Base-by-base conservation (phyloP, 2,113 vertebrate species). In the Vulpes lagopus region DNA sequence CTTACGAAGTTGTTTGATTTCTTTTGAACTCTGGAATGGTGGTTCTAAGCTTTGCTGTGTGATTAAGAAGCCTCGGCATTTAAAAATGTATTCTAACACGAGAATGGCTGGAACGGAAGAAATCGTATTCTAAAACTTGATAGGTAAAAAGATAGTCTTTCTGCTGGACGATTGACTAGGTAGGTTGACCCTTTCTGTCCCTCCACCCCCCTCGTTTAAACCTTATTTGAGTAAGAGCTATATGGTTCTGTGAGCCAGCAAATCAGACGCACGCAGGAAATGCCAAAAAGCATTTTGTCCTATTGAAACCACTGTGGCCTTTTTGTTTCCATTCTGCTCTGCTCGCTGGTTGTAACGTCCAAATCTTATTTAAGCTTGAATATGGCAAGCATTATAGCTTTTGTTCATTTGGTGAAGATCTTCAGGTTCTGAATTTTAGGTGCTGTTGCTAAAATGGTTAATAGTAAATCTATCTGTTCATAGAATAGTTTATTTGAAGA, bases 321-420 rank as follows among this genome's bases (percentile, higher is more conserved):
- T 96, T 95, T 89, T 57, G 25, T 95, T 92, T 91, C 69, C 69
- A 23, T 91, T 80, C 38, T 84, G 49, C n/a, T 79, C 14, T 79
- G 80, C 32, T 95, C 60, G 15, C 16, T 57, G 81, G 16, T 57
- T 62, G 8, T 64, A 55, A 53, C 90, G 27, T n/a, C 51, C 35
- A 89, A 32, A 84, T 83, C 38, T 49, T 76, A 53, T 35, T 87
- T 89, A 25, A 65, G 17, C 35, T 59, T 88, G 78, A n/a, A 71
- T 38, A 30, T 92, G 23, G 9, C 57, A 94, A 59, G 25, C 71
- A 64, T 74, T 95, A 49, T 57, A 89, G 59, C 11, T 78, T 96
- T 80, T 82, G 79, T 80, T 96, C 53, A 65, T 60, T 95, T 69
- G 10, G 25, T 78, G 90, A 91, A 49, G 43, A 76, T 76, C 32